Evolutionary conservation across 2,797 vertebrate species (phyloP), one percentile per base, ranked within the genome.

Genomic region (Tapirus indicus): DNA sequence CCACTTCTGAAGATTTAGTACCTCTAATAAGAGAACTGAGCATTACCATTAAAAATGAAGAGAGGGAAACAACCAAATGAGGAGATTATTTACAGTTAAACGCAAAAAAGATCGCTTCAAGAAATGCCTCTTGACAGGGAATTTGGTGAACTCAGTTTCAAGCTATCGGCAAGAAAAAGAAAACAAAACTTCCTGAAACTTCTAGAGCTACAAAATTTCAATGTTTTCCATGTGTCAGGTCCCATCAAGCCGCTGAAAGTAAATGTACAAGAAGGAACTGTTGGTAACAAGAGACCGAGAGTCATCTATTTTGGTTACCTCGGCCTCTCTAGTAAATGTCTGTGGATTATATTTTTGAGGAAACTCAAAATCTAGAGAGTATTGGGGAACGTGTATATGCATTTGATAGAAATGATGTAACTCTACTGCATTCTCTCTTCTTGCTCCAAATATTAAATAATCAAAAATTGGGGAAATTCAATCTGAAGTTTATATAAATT

Each of bases 371-470:
- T 52, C 14, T 56, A 75, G 32, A 88, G 9, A 68, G 23, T 54
- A 62, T 11, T 82, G 38, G 20, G 17, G 7, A 13, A 80, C 87
- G 90, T 21, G 29, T 35, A 10, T 66, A 69, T 18, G 54, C 32
- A 47, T 38, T 91, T 91, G 56, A 38, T 38, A 94, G 62, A 94
- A 97, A 74, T 20, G 7, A 91, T 69, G 4, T 82, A 71, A 68
- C 44, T 80, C 16, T 80, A 38, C 18, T 25, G 56, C 7, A 88
- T 58, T 82, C 3, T 77, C 16, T 90, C 56, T 88, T 93, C 38
- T 74, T 96, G 21, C 32, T 96, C 29, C 41, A 93, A 92, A 88
- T 88, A 80, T 94, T 91, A 88, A 90, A 84, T 41, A 92, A 69
- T 71, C 80, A 83, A 68, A 88, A 72, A 78, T n/a, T 69, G 4